Conservation (phyloP, 2,888 invertebrate species). For the Tetragonula carbonaria region DNA sequence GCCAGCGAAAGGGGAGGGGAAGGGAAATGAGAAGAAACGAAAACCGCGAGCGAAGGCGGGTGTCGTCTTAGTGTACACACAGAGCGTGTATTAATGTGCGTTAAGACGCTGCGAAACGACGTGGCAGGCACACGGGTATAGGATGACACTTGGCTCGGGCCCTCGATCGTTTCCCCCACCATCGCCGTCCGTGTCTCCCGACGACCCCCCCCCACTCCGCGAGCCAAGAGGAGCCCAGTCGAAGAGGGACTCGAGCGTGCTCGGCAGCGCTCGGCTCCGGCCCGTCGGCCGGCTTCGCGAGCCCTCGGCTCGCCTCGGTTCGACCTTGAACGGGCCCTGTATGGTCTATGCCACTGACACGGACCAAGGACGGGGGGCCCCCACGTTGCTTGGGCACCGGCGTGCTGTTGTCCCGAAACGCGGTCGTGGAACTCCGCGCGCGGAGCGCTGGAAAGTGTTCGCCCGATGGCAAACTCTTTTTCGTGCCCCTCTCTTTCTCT, state of each 20-base stretch:
- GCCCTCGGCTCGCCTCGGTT: slow-evolving; percentile 73
- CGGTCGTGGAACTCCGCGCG: slow-evolving; percentile 82
- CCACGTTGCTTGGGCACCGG: slow-evolving; percentile 74
- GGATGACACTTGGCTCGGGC: slow-evolving; percentile 79
- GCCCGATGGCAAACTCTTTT: slow-evolving; percentile 79
- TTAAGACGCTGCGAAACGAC: slow-evolving; percentile 77
- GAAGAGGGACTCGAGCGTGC: slow-evolving; percentile 20
- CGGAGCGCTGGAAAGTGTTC: slow-evolving; percentile 79
- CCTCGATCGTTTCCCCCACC: slow-evolving; percentile 53
- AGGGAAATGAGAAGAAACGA: slow-evolving; percentile 52
- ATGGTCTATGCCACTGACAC: slow-evolving; percentile 84
- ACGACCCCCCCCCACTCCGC: slow-evolving; percentile 6
- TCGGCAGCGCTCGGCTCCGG: slow-evolving; percentile 45
- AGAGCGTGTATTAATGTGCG: slow-evolving; percentile 77
- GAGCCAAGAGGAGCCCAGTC: slow-evolving; percentile 17
- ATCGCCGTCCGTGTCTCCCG: neutral
- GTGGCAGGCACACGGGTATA: slow-evolving; percentile 80
- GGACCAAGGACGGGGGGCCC: slow-evolving; percentile 82
- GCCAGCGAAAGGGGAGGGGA: neutral
- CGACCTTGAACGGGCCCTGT: slow-evolving; percentile 84
- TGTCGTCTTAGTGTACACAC: slow-evolving; percentile 69
- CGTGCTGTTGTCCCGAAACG: slow-evolving; percentile 82
- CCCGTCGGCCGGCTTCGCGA: slow-evolving; percentile 68
- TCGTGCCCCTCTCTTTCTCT: slow-evolving; percentile 72
- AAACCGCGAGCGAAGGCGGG: slow-evolving; percentile 63